Base-by-base conservation (phyloP, 1,140 invertebrate genomes). In the Chelonus insularis region DNA sequence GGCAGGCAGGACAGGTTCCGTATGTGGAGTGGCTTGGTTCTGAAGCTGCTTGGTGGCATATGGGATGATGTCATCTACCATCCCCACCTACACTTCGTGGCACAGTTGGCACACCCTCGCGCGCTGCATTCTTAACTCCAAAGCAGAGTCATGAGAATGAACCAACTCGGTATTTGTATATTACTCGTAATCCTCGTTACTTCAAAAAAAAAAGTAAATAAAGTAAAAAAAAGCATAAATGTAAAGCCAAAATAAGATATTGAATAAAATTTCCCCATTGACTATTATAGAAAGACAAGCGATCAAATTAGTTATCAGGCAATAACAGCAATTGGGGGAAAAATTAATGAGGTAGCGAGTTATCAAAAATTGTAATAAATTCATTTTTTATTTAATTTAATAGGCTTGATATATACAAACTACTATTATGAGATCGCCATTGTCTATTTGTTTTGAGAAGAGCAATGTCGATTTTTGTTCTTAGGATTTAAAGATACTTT, bases 151-250 rank as follows among this genome's bases (percentile, higher is more conserved):
- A 80, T 80, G 77, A 77, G 77, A 80, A 80, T 79, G 77, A 81
- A 79, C 77, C 69, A 80, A 80, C 75, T 81, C 78, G 79, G 79
- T 81, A 81, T 80, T 80, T 81, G 79, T 81, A 81, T 80, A 80
- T 80, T 81, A 81, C 72, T 80, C 78, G 77, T 80, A 80, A 80
- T 80, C 77, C 76, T 80, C 77, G 79, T 81, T 80, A 79, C 75
- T 80, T 80, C 70, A 79, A 73, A 70, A 69, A 72, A 68, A 73
- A 47, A 60, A 65, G 57, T 61, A 50, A 25, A 62, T 62, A 54
- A 60, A 41, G 25, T 57, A 59, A 39, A n/a, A n/a, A n/a, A n/a
- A n/a, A n/a, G n/a, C n/a, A n/a, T n/a, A n/a, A n/a, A n/a, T n/a
- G n/a, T n/a, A n/a, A n/a, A n/a, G n/a, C n/a, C n/a, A n/a, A n/a